Percentiles rank a stretch among this genome's conserved stretches.
Conservation (phyloP, 2,888 invertebrate species). For the Dexiosoma caninum region DNA sequence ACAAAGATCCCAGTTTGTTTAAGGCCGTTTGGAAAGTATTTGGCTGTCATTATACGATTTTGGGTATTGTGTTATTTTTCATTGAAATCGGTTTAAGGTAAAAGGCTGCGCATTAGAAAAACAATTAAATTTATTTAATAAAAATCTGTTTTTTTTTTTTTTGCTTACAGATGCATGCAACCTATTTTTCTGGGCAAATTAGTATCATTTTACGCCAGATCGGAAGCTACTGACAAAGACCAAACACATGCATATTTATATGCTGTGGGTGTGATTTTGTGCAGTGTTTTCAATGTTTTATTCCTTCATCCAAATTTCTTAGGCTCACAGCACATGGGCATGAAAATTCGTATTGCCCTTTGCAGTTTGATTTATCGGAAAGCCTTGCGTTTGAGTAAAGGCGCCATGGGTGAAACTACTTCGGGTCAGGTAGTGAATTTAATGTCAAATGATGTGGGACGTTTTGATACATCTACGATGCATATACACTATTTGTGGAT, state of each 20-base stretch:
- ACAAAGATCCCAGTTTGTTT: conserved; percentile 76
- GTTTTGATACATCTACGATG: conserved; percentile 82
- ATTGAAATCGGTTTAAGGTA: conserved; percentile 45
- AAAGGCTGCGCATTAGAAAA: background rate
- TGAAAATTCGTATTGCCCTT: conserved; percentile 83
- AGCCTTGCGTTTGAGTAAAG: conserved; percentile 83
- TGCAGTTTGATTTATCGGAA: conserved; percentile 84
- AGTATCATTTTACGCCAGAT: conserved; percentile 79
- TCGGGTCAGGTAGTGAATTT: conserved; percentile 89
- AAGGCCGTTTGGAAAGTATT: conserved; percentile 80
- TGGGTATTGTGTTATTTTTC: conserved; percentile 79
- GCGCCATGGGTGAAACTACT: conserved; percentile 86
- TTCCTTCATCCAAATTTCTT: conserved; percentile 92
- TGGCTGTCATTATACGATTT: conserved; percentile 79
- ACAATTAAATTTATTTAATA: too few species aligned
- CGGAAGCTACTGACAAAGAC: conserved; percentile 51
- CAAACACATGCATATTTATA: conserved; percentile 84
- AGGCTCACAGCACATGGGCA: conserved; percentile 82
- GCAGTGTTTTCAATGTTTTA: conserved; percentile 85
- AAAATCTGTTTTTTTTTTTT: too few species aligned
- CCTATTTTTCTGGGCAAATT: conserved; percentile 82
- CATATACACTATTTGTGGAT: conserved; percentile 95
- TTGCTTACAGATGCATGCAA: conserved; percentile 79
- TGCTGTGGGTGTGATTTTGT: conserved; percentile 84
- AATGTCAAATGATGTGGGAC: conserved; percentile 95